Evolutionary conservation across 2,888 invertebrate species (phyloP), one percentile per base, ranked within the genome.

Genomic region (Diplolepis rosae): DNA sequence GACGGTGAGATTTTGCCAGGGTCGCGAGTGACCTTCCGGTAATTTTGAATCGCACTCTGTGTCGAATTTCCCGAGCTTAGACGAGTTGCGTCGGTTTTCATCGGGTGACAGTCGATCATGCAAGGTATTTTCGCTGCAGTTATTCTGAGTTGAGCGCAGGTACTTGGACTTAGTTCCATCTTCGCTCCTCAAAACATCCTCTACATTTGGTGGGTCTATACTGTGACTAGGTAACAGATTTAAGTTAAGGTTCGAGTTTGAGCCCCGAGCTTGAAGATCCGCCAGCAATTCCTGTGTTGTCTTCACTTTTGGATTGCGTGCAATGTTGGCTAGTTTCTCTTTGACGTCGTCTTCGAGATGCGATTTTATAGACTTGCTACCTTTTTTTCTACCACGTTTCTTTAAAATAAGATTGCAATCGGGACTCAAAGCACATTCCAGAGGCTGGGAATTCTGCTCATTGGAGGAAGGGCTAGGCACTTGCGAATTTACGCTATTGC

Each of bases 211-310:
- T 68, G 86, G 82, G 70, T 85, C 87, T 74, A 81, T 84, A 77
- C 81, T 85, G 77, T 87, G 87, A 84, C 84, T 84, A 83, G 87
- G 82, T 81, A 80, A 73, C 74, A 68, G 61, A 39, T 61, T 61
- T 22, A 79, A 78, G 77, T 79, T 80, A 70, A 78, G 69, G 78
- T 75, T 75, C 85, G 87, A 80, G 81, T 87, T 84, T 72, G 85
- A 86, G 87, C 92, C 90, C 77, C 92, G 92, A 42, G 91, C 91
- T 89, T 94, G 93, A 80, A 96, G 91, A 88, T 95, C 94, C 68
- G 94, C 95, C 72, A 96, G 90, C 69, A 96, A 89, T 88, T 96
- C 95, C 85, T 95, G 93, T 0, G 96, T 96, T 28, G 94, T 94
- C 89, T 94, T 94, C 56, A 94, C 91, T 83, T 92, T 92, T 22